Evolutionary conservation across 2,797 vertebrate genomes (phyloP).

Genomic region (Tamandua tetradactyla): DNA sequence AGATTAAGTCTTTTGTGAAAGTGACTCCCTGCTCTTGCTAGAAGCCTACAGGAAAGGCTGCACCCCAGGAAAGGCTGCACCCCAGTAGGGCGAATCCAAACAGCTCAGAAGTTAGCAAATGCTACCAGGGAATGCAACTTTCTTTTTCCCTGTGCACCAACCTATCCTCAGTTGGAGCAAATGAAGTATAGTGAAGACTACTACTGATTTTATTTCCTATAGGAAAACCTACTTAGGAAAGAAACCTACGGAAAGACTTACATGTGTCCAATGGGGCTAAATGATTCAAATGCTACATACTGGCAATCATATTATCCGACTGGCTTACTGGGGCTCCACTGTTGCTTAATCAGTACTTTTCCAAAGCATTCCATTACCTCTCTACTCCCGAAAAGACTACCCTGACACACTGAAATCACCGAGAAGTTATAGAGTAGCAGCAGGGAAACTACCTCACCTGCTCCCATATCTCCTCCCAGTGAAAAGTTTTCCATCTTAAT

Average conservation of each 20-base stretch:
- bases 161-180: not conserved
- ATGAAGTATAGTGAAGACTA: not conserved
- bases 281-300: no score
- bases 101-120: not conserved
- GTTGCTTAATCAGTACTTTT: not conserved
- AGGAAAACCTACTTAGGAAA: not conserved
- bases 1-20: not conserved
- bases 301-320: not conserved
- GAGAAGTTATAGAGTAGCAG: not conserved
- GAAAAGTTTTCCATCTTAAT: conserved; percentile 32
- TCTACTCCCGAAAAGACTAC: not conserved
- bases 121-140: not conserved
- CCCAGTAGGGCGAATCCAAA: not conserved
- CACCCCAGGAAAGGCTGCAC: not conserved
- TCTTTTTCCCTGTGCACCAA: not conserved
- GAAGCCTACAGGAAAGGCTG: not conserved
- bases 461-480: not conserved
- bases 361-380: not conserved
- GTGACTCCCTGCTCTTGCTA: not conserved
- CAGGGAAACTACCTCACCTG: not conserved
- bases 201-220: not conserved
- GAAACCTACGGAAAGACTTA: not conserved
- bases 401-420: not conserved
- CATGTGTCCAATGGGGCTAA: no score
- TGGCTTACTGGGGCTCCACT: no score